phyloP scores from a whole-genome alignment of 2,797 vertebrate species.

The Nasua narica region DNA sequence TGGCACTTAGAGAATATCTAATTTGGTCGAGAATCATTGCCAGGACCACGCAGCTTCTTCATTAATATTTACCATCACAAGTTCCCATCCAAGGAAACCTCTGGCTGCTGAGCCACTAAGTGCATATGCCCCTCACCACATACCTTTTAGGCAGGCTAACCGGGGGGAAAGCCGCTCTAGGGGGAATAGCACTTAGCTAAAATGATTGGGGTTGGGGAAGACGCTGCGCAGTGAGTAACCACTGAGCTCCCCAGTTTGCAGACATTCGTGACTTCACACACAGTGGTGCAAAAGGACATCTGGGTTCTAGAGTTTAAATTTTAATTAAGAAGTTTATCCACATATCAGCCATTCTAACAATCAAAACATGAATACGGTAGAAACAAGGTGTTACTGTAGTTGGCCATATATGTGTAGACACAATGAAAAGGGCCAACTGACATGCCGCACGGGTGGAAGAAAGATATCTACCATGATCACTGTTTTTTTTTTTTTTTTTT shows the following conservation, averaged over 20 bases:
- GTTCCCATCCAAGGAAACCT: neutral
- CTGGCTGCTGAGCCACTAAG: neutral
- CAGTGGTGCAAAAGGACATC: neutral
- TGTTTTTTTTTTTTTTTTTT: neutral
- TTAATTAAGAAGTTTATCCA: conserved; percentile 22
- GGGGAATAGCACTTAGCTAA: neutral
- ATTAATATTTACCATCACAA: conserved; percentile 52
- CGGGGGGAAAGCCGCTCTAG: neutral
- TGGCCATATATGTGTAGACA: neutral
- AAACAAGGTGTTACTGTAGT: neutral
- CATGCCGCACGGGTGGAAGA: neutral
- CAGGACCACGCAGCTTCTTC: conserved; percentile 3
- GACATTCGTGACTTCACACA: conserved; percentile 27
- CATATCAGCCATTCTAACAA: neutral
- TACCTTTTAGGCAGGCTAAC: conserved; percentile 28
- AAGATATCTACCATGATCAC: neutral
- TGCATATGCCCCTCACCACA: neutral
- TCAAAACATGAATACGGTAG: neutral
- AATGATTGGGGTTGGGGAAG: neutral
- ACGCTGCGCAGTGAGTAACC: neutral
- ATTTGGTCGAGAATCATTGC: conserved; percentile 42
- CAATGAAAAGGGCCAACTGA: neutral
- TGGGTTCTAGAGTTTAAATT: conserved; percentile 8
- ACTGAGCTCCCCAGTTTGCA: conserved; percentile 32
- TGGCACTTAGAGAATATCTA: neutral